These are phyloP conservation scores for Dromaius novaehollandiae DNA, from an alignment of 2,113 vertebrate genomes.

Conservation along the genomic window DNA sequence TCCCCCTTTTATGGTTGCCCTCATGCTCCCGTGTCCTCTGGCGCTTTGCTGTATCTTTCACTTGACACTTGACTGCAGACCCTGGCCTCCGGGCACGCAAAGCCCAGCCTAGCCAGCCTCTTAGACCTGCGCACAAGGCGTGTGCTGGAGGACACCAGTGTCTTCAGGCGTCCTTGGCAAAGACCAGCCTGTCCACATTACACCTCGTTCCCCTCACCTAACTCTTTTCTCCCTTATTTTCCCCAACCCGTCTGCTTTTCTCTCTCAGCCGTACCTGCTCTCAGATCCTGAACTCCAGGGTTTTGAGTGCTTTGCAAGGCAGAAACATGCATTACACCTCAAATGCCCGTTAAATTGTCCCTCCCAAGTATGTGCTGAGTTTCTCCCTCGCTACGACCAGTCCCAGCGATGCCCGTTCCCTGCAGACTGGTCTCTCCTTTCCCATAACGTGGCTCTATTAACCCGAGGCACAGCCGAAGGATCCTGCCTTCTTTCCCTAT, in stretches of 20 bases:
- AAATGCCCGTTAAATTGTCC: too few relatives aligned
- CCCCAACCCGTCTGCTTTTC: background rate
- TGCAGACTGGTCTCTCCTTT: background rate
- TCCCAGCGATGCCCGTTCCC: background rate
- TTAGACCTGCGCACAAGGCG: background rate
- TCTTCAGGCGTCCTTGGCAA: background rate
- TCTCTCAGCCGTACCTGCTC: background rate
- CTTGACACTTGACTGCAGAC: background rate
- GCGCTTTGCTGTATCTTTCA: too few relatives aligned
- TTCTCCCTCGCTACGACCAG: too few relatives aligned
- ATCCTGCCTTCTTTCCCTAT: background rate
- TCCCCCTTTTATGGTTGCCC: too few relatives aligned
- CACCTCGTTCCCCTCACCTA: background rate
- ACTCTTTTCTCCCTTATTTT: background rate
- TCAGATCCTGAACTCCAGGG: background rate
- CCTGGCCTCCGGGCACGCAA: background rate
- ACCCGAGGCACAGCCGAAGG: rapidly evolving
- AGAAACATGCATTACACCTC: background rate
- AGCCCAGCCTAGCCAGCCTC: background rate
- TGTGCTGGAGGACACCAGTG: too few relatives aligned
- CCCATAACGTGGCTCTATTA: background rate
- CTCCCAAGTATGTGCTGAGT: too few relatives aligned
- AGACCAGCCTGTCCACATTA: background rate
- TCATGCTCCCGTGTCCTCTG: background rate
- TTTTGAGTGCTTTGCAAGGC: background rate